Evolutionary conservation across 92 coral and sea anemone genomes (phyloP).

Genomic region (Pocillopora meandrina): DNA sequence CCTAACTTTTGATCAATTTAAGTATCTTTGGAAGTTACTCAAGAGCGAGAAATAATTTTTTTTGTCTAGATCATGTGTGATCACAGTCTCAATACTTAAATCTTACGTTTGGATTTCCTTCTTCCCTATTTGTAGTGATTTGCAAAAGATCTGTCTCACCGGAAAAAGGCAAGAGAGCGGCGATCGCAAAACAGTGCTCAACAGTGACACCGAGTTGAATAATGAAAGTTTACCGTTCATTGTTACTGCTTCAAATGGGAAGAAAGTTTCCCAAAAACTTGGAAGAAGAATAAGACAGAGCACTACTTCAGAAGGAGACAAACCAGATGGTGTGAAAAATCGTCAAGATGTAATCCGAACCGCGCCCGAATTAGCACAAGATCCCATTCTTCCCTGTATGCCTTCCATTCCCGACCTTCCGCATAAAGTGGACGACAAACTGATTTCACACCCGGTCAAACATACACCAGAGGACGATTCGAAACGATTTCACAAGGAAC

Average conservation of each 20-base stretch:
- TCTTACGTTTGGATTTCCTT: background rate
- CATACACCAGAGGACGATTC: background rate
- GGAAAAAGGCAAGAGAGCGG: constrained; percentile 63
- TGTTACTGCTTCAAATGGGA: constrained; percentile 28
- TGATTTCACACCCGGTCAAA: background rate
- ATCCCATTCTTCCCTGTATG: constrained; percentile 7
- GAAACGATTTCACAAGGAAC: constrained; percentile 12
- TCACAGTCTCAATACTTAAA: background rate
- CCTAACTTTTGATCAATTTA: no score
- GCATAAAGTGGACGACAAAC: constrained; percentile 23
- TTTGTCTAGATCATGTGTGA: no score
- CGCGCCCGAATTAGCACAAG: constrained; percentile 12
- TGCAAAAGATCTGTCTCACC: constrained; percentile 68
- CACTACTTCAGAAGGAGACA: background rate
- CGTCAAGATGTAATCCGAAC: constrained; percentile 3
- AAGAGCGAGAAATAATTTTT: no score
- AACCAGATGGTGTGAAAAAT: background rate
- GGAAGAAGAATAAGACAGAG: background rate
- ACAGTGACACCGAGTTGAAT: constrained; percentile 31
- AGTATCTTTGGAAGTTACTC: no score
- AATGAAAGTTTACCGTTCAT: constrained; percentile 46
- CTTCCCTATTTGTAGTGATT: constrained; percentile 40
- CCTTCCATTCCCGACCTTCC: background rate
- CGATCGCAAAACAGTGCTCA: constrained; percentile 33
- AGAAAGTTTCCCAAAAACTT: constrained; percentile 18